These are phyloP conservation scores for Drosophila differens DNA, from an alignment of 2,888 invertebrate genomes.

Conservation along the genomic window DNA sequence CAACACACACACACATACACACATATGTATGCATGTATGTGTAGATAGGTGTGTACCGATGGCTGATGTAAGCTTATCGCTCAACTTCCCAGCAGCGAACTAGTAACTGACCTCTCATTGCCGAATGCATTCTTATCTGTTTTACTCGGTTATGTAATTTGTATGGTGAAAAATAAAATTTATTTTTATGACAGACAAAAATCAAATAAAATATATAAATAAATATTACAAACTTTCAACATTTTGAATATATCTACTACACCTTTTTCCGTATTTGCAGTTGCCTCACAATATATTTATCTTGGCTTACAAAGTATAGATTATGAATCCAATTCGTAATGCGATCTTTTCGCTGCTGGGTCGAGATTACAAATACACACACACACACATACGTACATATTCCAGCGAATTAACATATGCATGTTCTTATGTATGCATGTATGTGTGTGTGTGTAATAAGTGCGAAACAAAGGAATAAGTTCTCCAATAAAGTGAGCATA, in stretches of 20 bases:
- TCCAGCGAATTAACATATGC: slow-evolving; percentile 1
- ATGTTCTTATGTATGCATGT: slow-evolving; percentile 2
- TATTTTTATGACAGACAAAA: background rate
- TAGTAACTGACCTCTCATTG: background rate
- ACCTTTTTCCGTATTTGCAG: background rate
- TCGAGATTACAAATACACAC: background rate
- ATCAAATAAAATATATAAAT: background rate
- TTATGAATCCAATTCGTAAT: background rate
- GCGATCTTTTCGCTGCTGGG: background rate
- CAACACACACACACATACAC: slow-evolving; percentile 5
- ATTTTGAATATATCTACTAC: background rate
- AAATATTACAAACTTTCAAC: background rate
- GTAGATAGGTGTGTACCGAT: slow-evolving; percentile 3
- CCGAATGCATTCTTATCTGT: background rate
- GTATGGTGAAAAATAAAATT: background rate
- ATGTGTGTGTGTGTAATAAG: slow-evolving; percentile 9
- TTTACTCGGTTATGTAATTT: background rate
- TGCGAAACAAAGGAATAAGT: slow-evolving; percentile 66
- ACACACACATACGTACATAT: background rate
- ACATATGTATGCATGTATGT: background rate
- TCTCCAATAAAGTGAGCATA: slow-evolving; percentile 41
- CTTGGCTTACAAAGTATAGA: background rate
- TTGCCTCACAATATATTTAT: background rate
- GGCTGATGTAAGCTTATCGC: background rate
- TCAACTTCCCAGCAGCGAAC: background rate